Evolutionary conservation across 2,113 vertebrate species (phyloP).

Genomic region (Heliornis fulica): DNA sequence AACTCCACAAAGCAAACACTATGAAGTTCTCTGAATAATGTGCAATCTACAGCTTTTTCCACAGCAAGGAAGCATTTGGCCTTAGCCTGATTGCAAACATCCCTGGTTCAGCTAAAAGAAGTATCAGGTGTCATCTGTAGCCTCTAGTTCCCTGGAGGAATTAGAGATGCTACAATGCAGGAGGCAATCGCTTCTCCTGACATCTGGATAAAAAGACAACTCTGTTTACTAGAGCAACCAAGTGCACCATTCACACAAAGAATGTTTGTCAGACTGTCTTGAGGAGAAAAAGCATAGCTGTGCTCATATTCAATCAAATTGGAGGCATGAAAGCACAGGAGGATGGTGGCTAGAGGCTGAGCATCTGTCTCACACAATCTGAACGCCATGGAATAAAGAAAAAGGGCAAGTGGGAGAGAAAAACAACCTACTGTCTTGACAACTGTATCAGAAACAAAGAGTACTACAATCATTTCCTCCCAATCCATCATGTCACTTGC

Average conservation of each 20-base stretch:
- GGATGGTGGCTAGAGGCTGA: conserved; percentile 49
- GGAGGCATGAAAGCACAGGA: conserved; percentile 41
- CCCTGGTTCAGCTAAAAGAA: conserved; percentile 17
- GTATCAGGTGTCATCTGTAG: conserved; percentile 11
- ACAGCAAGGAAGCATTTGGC: background rate
- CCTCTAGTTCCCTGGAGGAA: background rate
- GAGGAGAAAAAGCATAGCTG: conserved; percentile 30
- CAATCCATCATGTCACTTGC: background rate
- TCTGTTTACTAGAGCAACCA: conserved; percentile 19
- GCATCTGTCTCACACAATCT: conserved; percentile 37
- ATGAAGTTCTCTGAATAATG: background rate
- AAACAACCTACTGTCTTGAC: background rate
- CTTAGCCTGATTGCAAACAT: background rate
- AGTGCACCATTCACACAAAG: conserved; percentile 19
- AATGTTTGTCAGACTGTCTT: conserved; percentile 45
- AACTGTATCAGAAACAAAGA: background rate
- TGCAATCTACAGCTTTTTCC: background rate
- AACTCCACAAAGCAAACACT: background rate
- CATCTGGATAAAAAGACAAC: conserved; percentile 34
- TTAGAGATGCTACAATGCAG: conserved; percentile 1
- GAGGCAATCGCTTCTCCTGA: conserved; percentile 30
- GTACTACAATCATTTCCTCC: background rate
- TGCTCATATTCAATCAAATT: conserved; percentile 42
- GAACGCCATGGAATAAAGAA: background rate
- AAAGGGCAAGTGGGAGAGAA: rapidly evolving